Evolutionary conservation across 2,113 vertebrate species (phyloP).

Genomic region (Antechinus flavipes): DNA sequence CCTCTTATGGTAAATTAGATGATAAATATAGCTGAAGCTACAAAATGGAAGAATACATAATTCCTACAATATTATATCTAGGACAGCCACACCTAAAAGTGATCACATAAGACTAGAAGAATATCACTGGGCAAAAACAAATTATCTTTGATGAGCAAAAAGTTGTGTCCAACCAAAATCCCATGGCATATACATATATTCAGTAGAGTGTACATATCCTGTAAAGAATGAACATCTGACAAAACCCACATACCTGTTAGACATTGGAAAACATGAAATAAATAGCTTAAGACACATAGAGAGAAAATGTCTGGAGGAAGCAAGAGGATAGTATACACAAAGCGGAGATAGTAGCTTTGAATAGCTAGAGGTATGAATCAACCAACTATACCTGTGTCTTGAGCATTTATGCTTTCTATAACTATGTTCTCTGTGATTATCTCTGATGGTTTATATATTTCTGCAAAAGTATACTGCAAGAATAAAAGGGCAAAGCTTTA

Average conservation of each 20-base stretch:
- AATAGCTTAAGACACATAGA: not conserved
- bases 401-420: not conserved
- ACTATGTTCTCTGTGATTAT: not conserved
- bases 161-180: not conserved
- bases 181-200: no score
- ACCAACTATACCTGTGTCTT: not conserved
- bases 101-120: not conserved
- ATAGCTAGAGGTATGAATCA: not conserved
- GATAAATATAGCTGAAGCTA: not conserved
- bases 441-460: not conserved
- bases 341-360: not conserved
- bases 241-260: not conserved
- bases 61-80: not conserved
- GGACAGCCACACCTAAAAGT: not conserved
- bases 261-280: not conserved
- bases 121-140: not conserved
- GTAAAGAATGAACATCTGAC: not conserved
- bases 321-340: not conserved
- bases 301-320: not conserved
- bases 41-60: not conserved
- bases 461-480: not conserved
- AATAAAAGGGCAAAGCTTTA: no score
- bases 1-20: no score
- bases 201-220: not conserved
- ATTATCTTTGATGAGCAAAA: not conserved